Percentiles rank a stretch among this genome's conserved stretches.
phyloP scores from a whole-genome alignment of 1,140 invertebrate genomes.

The Onthophagus taurus region DNA sequence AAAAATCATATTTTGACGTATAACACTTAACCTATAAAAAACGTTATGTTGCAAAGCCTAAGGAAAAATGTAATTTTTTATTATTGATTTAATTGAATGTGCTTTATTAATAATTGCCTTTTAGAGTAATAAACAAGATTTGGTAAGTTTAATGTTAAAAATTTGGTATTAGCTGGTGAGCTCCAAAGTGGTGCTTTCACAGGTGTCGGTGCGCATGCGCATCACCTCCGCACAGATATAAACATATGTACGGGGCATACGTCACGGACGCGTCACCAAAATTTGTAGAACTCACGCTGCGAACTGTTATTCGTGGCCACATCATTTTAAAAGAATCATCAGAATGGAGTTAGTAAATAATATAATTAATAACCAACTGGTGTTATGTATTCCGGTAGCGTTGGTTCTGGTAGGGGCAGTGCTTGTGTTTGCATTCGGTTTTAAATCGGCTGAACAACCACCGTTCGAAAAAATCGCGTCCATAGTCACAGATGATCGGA shows the following conservation, averaged over 20 bases:
- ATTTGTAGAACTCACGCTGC: constrained; percentile 19
- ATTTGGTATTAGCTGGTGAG: too few species aligned
- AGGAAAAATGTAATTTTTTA: too few species aligned
- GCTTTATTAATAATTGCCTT: too few species aligned
- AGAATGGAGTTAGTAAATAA: constrained; percentile 48
- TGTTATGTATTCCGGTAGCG: constrained; percentile 52
- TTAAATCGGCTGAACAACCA: constrained; percentile 61
- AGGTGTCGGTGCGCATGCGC: constrained; percentile 6
- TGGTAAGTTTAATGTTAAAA: too few species aligned
- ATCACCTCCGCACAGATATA: constrained; percentile 2
- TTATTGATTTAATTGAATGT: too few species aligned
- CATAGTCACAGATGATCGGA: constrained; percentile 48
- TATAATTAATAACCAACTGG: constrained; percentile 42
- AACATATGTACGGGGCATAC: constrained; percentile 25
- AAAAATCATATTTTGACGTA: too few species aligned
- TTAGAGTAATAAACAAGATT: too few species aligned
- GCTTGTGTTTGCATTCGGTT: constrained; percentile 61
- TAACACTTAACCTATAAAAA: too few species aligned
- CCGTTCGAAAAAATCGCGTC: constrained; percentile 57
- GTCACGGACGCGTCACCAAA: constrained; percentile 52
- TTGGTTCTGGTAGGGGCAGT: constrained; percentile 54
- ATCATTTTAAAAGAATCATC: constrained; percentile 39
- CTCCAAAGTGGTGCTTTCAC: too few species aligned
- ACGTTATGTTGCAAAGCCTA: too few species aligned
- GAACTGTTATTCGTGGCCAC: constrained; percentile 27